phyloP scores from a whole-genome alignment of 2,888 invertebrate genomes.

The Lepidochrysops patricia region DNA sequence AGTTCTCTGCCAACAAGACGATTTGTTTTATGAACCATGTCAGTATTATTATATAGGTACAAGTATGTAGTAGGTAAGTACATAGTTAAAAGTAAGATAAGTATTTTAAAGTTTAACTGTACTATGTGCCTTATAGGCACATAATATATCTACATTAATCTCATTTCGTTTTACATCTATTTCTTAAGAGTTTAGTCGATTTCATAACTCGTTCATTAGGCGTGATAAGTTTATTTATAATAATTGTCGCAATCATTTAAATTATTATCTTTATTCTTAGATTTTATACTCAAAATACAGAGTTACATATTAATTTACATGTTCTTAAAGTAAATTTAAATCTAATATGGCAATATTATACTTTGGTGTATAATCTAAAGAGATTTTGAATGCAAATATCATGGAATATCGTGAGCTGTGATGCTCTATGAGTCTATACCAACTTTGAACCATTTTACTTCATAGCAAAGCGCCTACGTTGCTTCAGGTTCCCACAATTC shows the following conservation, averaged over 20 bases:
- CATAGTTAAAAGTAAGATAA: neutral
- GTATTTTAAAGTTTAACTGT: neutral
- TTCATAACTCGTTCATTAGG: neutral
- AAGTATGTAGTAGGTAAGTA: conserved; percentile 4
- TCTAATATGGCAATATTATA: conserved; percentile 70
- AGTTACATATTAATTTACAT: neutral
- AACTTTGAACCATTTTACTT: neutral
- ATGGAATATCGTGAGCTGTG: neutral
- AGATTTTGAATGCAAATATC: conserved; percentile 32
- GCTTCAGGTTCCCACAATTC: conserved; percentile 35
- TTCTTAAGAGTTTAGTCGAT: neutral
- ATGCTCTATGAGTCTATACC: neutral
- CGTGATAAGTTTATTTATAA: neutral
- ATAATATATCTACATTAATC: neutral
- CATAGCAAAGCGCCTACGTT: conserved; percentile 11
- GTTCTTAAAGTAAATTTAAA: conserved; percentile 25
- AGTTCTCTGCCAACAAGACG: no score
- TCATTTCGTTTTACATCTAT: neutral
- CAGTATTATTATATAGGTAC: no score
- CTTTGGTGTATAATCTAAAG: conserved; percentile 61
- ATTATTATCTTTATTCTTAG: neutral
- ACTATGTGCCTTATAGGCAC: neutral
- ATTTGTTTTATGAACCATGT: no score
- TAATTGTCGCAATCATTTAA: neutral
- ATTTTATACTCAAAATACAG: neutral